A percentile compares a stretch with the other conserved stretches of the same genome.
Conservation (phyloP, 2,888 invertebrate species). For the Acronicta psi region DNA sequence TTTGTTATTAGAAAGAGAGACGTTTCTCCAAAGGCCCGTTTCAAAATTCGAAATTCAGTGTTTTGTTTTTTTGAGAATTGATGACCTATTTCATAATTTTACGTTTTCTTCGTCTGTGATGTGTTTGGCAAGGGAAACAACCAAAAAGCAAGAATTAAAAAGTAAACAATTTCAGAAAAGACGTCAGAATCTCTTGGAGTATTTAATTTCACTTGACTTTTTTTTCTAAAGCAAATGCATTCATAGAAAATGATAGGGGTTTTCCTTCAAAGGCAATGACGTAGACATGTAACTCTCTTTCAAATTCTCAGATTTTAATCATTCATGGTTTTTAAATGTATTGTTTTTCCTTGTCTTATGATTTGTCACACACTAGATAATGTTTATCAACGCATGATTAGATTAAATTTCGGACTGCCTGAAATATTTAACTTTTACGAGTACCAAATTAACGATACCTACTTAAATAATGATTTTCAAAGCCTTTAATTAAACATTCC, state of each 20-base stretch:
- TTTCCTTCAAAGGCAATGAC: conserved; percentile 37
- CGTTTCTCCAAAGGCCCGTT: not conserved
- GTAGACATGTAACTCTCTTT: conserved; percentile 13
- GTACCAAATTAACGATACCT: no score
- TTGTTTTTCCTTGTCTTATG: not conserved
- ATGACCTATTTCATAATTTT: no score
- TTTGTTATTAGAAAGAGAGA: not conserved
- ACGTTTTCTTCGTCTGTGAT: no score
- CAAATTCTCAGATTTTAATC: not conserved
- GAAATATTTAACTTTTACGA: no score
- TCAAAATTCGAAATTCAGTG: not conserved
- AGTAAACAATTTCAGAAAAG: not conserved
- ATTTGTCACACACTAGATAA: conserved; percentile 1
- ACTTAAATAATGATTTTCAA: no score
- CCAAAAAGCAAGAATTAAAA: not conserved
- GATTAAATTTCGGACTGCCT: conserved; percentile 14
- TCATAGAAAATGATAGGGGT: conserved; percentile 46
- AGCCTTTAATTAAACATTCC: no score
- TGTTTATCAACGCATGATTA: conserved; percentile 23
- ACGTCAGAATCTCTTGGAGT: conserved; percentile 14
- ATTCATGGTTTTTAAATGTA: not conserved
- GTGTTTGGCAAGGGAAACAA: no score
- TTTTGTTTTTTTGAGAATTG: no score
- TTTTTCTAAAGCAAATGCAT: conserved; percentile 22
- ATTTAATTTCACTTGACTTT: conserved; percentile 16